A percentile compares a stretch with the other conserved stretches of the same genome.
These are phyloP conservation scores for Falco cherrug DNA, from an alignment of 2,797 vertebrate species.

Conservation along the genomic window DNA sequence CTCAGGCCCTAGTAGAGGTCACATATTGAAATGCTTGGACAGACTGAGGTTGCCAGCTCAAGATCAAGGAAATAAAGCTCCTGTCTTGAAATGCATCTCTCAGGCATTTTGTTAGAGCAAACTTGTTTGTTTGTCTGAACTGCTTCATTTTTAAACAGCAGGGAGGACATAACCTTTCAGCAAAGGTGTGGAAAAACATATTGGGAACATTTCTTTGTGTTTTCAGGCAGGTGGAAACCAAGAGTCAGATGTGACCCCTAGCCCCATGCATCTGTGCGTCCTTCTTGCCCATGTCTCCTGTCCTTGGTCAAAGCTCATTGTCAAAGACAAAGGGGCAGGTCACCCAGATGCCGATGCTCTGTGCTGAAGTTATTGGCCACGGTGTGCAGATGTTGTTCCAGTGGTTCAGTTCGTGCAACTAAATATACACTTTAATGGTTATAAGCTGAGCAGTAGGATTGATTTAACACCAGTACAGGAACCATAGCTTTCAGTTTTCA, in stretches of 20 bases:
- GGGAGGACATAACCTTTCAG: background rate
- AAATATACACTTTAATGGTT: background rate
- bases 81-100: background rate
- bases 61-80: background rate
- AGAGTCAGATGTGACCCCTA: background rate
- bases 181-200: background rate
- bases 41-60: background rate
- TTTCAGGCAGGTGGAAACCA: background rate
- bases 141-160: background rate
- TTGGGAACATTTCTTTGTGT: background rate
- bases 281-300: background rate
- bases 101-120: background rate
- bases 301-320: background rate
- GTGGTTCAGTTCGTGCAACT: background rate
- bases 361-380: background rate
- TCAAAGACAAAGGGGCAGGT: background rate
- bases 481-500: conserved; percentile 19
- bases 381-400: background rate
- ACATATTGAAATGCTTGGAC: background rate
- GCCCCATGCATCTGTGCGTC: background rate
- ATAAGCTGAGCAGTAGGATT: conserved; percentile 1
- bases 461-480: conserved; percentile 1
- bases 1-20: background rate
- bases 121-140: background rate
- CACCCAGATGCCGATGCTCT: background rate